Base-by-base conservation (phyloP, 1,140 invertebrate species). In the Penaeus indicus region DNA sequence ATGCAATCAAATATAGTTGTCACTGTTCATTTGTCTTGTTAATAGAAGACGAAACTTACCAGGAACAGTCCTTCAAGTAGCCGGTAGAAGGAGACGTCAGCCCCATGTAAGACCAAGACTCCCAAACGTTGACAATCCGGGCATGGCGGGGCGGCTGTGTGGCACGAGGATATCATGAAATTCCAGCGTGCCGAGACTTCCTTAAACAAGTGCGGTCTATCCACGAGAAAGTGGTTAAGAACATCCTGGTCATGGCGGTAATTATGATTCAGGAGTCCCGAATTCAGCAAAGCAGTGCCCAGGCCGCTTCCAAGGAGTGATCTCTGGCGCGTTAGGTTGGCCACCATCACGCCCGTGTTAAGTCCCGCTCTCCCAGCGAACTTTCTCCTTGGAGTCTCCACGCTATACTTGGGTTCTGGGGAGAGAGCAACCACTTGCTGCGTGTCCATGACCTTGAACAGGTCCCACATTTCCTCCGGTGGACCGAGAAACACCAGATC, bases 331-430 rank as follows among this genome's bases (percentile, higher is more conserved):
- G 86, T 87, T 42, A 87, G 32, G 25, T 87, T 87, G 42, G 81
- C 67, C 18, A 81, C 32, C 86, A 87, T 80, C 21, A 87, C 77
- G 18, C 86, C 86, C 16, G 86, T 75, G 62, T 81, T 87, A 27
- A 87, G 47, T 16, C 86, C 86, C 27, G 47, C 54, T 62, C 32
- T 80, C 16, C 86, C 86, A 11, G 78, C 86, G 42, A 21, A 78
- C 54, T 77, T 77, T 0, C 86, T 27, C 13, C 42, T 62, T 54
- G 47, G 64, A 2, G 42, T 69, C 25, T 87, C 78, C 69, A 63
- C 75, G 63, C 63, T n/a, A 69, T 87, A 87, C 86, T 79, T 81
- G 63, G 80, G 78, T 67, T 87, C 86, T 64, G 86, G 54, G 25
- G 64, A 54, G n/a, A 80, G 61, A 38, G 77, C 86, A 67, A 87